Conservation (phyloP, 2,113 vertebrate species). For the Excalfactoria chinensis region DNA sequence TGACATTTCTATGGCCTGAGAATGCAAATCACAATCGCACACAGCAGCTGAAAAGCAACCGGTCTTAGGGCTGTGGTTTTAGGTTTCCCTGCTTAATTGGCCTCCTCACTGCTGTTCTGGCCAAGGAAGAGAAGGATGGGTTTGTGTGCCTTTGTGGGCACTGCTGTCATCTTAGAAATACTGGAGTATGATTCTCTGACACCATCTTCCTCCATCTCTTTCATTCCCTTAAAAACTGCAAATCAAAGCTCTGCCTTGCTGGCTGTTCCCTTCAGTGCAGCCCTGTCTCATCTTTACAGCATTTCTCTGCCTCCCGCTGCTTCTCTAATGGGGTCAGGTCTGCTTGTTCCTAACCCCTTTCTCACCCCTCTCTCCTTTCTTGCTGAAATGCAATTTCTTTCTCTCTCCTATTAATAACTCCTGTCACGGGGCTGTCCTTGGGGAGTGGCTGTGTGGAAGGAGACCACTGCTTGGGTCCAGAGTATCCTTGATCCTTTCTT, state of each 20-base stretch:
- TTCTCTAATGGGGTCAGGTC: constrained; percentile 51
- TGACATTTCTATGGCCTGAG: neutral
- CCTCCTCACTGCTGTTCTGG: neutral
- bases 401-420: constrained; percentile 34
- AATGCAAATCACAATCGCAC: neutral
- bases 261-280: neutral
- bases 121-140: neutral
- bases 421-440: neutral
- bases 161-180: neutral
- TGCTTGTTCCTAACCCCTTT: constrained; percentile 21
- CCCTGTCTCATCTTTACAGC: neutral
- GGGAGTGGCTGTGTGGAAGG: neutral
- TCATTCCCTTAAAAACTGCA: neutral
- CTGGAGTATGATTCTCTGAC: neutral
- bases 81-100: neutral
- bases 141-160: neutral
- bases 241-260: constrained; percentile 35
- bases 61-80: neutral
- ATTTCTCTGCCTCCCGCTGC: neutral
- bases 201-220: neutral
- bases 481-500: neutral
- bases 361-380: constrained; percentile 29
- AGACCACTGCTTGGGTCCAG: neutral
- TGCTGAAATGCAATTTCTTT: constrained; percentile 3
- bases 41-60: neutral